phyloP scores from a whole-genome alignment of 2,888 invertebrate genomes.

The Petrolisthes manimaculis region DNA sequence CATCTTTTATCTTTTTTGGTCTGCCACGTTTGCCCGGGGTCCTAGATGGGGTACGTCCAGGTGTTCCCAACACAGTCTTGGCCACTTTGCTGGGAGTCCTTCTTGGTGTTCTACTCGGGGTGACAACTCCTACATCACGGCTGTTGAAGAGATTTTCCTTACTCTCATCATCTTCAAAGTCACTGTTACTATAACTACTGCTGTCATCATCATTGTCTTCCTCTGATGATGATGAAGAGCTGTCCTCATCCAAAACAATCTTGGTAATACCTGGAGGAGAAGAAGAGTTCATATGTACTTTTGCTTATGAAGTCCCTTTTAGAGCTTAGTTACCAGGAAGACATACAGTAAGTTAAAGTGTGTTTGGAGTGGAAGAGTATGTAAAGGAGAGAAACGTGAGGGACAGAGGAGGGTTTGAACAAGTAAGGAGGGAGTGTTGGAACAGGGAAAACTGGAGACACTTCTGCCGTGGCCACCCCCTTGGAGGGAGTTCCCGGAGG shows the following conservation, averaged over 20 bases:
- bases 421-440: too few species aligned
- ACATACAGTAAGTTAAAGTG: background rate
- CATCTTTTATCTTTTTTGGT: constrained; percentile 24
- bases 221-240: constrained; percentile 21
- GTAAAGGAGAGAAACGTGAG: too few species aligned
- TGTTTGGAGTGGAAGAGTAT: too few species aligned
- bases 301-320: background rate
- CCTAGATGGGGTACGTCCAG: constrained; percentile 29
- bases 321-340: background rate
- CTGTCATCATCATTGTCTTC: constrained; percentile 29
- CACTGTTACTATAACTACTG: background rate
- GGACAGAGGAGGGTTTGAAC: too few species aligned
- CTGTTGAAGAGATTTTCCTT: constrained; percentile 16
- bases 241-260: constrained; percentile 41
- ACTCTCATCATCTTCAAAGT: constrained; percentile 26
- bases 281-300: background rate
- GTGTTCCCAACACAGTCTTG: background rate
- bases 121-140: background rate
- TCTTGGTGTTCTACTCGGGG: constrained; percentile 31
- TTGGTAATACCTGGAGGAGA: constrained; percentile 37
- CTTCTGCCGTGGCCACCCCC: too few species aligned
- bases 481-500: too few species aligned
- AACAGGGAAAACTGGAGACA: too few species aligned
- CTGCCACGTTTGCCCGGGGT: constrained; percentile 5
- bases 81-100: constrained; percentile 13